Evolutionary conservation across 2,888 invertebrate species (phyloP).

Genomic region (Drosophila quinaria): DNA sequence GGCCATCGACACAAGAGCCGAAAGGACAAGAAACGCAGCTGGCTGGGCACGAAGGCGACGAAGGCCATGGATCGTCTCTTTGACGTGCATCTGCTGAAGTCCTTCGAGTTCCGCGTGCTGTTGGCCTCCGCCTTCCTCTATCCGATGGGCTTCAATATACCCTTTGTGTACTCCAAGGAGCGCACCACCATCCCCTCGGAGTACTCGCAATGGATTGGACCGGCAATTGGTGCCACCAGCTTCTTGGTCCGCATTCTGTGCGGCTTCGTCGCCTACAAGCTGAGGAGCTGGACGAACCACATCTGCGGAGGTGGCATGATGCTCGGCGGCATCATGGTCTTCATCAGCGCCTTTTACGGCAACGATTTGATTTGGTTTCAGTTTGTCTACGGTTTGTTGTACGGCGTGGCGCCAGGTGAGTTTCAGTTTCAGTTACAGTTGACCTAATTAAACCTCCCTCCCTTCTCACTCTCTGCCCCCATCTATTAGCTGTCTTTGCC

Average conservation of each 20-base stretch:
- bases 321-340: constrained; percentile 87
- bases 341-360: constrained; percentile 89
- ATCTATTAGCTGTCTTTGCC: constrained; percentile 90
- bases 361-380: constrained; percentile 74
- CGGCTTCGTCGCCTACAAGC: constrained; percentile 77
- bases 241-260: constrained; percentile 86
- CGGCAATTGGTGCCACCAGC: constrained; percentile 90
- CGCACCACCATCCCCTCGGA: constrained; percentile 86
- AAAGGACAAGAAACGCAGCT: constrained; percentile 37
- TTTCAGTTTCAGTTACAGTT: background rate
- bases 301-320: constrained; percentile 77
- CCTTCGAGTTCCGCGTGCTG: constrained; percentile 83
- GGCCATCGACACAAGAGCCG: constrained; percentile 19
- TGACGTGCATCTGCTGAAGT: constrained; percentile 67
- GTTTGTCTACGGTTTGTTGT: constrained; percentile 72
- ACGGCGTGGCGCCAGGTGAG: constrained; percentile 79
- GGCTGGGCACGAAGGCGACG: constrained; percentile 56
- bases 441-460: background rate
- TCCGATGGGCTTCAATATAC: constrained; percentile 92
- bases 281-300: constrained; percentile 59
- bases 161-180: constrained; percentile 89
- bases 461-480: background rate
- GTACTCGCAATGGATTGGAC: constrained; percentile 55
- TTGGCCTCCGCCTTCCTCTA: constrained; percentile 88
- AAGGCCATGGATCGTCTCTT: constrained; percentile 69